These are phyloP conservation scores for Anastrepha obliqua DNA, from an alignment of 1,140 invertebrate genomes.

Conservation along the genomic window DNA sequence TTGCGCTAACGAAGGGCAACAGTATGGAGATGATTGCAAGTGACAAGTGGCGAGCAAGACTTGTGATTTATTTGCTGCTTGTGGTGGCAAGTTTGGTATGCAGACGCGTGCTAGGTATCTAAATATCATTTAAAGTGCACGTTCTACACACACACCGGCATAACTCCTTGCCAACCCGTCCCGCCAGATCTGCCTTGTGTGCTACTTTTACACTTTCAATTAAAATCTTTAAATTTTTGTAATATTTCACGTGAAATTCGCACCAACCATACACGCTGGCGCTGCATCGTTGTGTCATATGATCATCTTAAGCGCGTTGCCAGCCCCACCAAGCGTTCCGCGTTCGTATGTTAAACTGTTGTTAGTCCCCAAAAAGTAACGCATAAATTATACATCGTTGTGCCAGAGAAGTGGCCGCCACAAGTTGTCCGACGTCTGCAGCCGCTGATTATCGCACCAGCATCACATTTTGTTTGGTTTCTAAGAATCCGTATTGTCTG, in stretches of 20 bases:
- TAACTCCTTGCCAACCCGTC: not conserved
- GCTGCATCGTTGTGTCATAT: not conserved
- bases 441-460: constrained; percentile 7
- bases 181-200: constrained; percentile 1
- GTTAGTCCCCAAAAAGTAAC: not conserved
- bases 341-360: not conserved
- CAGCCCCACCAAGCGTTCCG: not conserved
- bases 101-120: constrained; percentile 39
- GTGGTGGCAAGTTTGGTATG: constrained; percentile 1
- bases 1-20: not conserved
- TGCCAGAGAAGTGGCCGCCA: not conserved
- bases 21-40: constrained; percentile 1
- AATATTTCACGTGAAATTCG: constrained; percentile 43
- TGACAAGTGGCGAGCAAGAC: constrained; percentile 39
- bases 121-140: not conserved
- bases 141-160: not conserved
- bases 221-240: constrained; percentile 43
- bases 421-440: not conserved
- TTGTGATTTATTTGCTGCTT: constrained; percentile 31
- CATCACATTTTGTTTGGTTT: not conserved
- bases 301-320: not conserved
- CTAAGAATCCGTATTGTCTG: not conserved
- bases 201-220: constrained; percentile 36
- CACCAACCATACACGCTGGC: not conserved
- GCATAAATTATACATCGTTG: constrained; percentile 1